These are phyloP conservation scores for Labeo catla DNA, from an alignment of 2,113 vertebrate species.

Conservation along the genomic window DNA sequence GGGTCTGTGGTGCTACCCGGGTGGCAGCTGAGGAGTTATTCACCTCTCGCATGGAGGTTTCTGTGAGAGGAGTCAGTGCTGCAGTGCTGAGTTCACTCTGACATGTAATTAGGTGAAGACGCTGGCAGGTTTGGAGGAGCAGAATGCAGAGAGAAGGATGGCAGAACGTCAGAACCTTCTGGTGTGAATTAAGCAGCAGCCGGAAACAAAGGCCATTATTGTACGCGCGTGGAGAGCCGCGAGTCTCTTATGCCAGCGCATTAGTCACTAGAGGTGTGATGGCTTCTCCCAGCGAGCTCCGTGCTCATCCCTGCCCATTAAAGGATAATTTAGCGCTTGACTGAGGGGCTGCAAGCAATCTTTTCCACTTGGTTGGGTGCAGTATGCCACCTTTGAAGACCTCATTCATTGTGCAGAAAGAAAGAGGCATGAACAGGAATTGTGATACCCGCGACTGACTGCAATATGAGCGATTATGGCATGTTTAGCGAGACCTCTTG, in stretches of 20 bases:
- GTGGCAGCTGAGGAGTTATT: constrained; percentile 22
- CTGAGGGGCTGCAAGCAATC: constrained; percentile 33
- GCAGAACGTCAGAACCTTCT: constrained; percentile 27
- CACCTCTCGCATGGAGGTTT: constrained; percentile 7
- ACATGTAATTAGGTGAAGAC: constrained; percentile 34
- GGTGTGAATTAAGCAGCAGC: constrained; percentile 21
- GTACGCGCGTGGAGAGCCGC: neutral
- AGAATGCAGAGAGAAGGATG: constrained; percentile 12
- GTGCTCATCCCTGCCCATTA: constrained; percentile 45
- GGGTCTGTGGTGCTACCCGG: neutral
- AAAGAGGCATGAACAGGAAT: constrained; percentile 19
- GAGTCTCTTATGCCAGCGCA: neutral
- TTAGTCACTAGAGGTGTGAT: constrained; percentile 33
- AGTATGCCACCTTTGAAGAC: constrained; percentile 51
- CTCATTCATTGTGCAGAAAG: constrained; percentile 17
- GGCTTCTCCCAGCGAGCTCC: constrained; percentile 26
- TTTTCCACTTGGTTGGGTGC: constrained; percentile 50
- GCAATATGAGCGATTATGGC: constrained; percentile 15
- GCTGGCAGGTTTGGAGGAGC: constrained; percentile 29
- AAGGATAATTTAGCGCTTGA: constrained; percentile 46
- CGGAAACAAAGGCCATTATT: constrained; percentile 34
- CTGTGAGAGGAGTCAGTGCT: neutral
- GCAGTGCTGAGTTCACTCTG: constrained; percentile 14
- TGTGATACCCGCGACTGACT: constrained; percentile 7
- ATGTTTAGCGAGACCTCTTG: constrained; percentile 3